Base-by-base conservation (phyloP, 2,888 invertebrate genomes). In the Caenorhabditis sp. region DNA sequence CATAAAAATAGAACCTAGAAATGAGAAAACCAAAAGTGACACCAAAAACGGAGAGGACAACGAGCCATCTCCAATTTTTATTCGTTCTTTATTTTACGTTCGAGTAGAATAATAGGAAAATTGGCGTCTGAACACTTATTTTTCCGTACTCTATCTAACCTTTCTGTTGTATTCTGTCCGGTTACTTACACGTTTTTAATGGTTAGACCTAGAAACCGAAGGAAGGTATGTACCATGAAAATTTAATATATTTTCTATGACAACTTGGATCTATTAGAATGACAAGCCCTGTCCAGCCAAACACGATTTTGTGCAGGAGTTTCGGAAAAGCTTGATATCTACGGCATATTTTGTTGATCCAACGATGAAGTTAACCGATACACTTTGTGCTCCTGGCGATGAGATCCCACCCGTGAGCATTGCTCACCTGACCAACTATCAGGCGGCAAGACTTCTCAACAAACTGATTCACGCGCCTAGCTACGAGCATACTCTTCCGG, bases 391-490 rank as follows among this genome's bases (percentile, higher is more conserved):
- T 18, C 47, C 47, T 18, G 47, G 28, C 20, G 40, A 40, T 13
- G 44, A 47, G 28, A 18, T 62, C 4, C 55, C 51, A 18, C 40
- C 37, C 26, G n/a, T 35, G 67, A 53, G 53, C 67, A 61, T 60
- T 18, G 24, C 58, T 51, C 76, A 76, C 67, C 51, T 76, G 67
- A 68, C 61, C 32, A 51, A 24, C 51, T 40, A 40, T 44, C 64
- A 64, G 32, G 72, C 72, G 72, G 64, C 64, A 24, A 15, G 26
- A 58, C 50, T 53, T 32, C 67, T 76, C 28, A 53, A 61, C 32
- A 58, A 50, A 15, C 60, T 76, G 11, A 24, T 76, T 20, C 67
- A 76, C 61, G 67, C 28, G 60, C 76, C 67, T n/a, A 22, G 51
- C 15, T 51, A 58, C 58, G 74, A 74, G 53, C 67, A 61, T 67